These are phyloP conservation scores for Dioctria rufipes DNA, from an alignment of 2,888 invertebrate species.

Conservation along the genomic window DNA sequence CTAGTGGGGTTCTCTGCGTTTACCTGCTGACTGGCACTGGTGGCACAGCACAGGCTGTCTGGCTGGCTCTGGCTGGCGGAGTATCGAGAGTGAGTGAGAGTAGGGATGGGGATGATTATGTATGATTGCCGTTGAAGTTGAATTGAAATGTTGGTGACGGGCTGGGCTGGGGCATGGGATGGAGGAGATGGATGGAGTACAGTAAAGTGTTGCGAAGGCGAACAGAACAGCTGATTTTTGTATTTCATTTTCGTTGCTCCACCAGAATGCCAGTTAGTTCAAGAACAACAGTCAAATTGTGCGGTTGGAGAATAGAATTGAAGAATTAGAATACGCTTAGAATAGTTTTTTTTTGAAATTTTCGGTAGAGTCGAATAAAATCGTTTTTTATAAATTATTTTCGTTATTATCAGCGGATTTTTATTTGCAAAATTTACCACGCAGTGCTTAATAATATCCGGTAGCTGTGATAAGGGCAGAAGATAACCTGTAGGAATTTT, in stretches of 20 bases:
- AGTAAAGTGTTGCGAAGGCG: constrained; percentile 23
- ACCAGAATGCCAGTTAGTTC: constrained; percentile 44
- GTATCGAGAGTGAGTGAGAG: neutral
- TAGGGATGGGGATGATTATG: neutral
- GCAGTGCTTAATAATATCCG: neutral
- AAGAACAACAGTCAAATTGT: constrained; percentile 45
- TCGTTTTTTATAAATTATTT: neutral
- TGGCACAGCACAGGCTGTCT: neutral
- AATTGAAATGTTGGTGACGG: too few relatives aligned
- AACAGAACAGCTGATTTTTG: constrained; percentile 51
- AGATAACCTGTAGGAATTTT: neutral
- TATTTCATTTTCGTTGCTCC: constrained; percentile 48
- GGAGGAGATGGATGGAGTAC: neutral
- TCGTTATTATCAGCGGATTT: neutral
- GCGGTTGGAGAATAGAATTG: constrained; percentile 27
- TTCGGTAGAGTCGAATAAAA: neutral
- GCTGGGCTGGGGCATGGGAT: constrained; percentile 5
- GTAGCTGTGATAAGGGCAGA: neutral
- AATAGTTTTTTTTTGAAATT: neutral
- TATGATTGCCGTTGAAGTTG: too few relatives aligned
- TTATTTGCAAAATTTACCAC: neutral
- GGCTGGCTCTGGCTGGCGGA: neutral
- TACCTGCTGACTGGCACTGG: too few relatives aligned
- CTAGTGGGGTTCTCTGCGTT: too few relatives aligned
- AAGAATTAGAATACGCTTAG: constrained; percentile 8